These are phyloP conservation scores for Notothenia coriiceps DNA, from an alignment of 2,113 vertebrate genomes.

Conservation along the genomic window DNA sequence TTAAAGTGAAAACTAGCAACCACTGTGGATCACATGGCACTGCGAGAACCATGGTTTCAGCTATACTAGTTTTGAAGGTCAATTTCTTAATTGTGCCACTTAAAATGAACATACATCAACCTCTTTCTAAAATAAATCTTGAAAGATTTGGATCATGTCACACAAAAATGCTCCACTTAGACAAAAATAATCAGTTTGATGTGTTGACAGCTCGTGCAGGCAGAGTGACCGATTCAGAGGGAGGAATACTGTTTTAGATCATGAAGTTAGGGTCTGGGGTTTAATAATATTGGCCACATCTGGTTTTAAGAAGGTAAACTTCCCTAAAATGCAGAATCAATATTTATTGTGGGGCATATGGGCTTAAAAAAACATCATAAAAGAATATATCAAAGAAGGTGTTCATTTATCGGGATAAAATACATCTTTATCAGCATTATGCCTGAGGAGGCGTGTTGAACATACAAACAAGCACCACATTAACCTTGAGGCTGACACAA, in stretches of 20 bases:
- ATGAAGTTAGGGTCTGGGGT: constrained; percentile 12
- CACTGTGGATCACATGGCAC: background rate
- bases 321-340: constrained; percentile 21
- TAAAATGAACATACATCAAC: background rate
- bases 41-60: background rate
- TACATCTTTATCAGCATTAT: constrained; percentile 6
- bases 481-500: constrained; percentile 44
- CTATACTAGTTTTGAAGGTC: background rate
- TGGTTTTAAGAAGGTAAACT: background rate
- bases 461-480: constrained; percentile 40
- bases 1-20: constrained; percentile 5
- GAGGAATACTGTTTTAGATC: background rate
- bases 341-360: background rate
- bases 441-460: constrained; percentile 23
- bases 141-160: background rate
- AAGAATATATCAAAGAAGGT: constrained; percentile 12
- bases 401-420: background rate
- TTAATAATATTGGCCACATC: constrained; percentile 6
- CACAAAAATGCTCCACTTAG: constrained; percentile 10
- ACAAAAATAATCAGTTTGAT: constrained; percentile 13
- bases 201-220: constrained; percentile 17
- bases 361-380: background rate
- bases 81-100: background rate
- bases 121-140: background rate
- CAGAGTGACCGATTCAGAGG: constrained; percentile 3